Percentiles rank a stretch among this genome's conserved stretches.
These are phyloP conservation scores for Dinomys branickii DNA, from an alignment of 2,113 vertebrate species.

Conservation along the genomic window DNA sequence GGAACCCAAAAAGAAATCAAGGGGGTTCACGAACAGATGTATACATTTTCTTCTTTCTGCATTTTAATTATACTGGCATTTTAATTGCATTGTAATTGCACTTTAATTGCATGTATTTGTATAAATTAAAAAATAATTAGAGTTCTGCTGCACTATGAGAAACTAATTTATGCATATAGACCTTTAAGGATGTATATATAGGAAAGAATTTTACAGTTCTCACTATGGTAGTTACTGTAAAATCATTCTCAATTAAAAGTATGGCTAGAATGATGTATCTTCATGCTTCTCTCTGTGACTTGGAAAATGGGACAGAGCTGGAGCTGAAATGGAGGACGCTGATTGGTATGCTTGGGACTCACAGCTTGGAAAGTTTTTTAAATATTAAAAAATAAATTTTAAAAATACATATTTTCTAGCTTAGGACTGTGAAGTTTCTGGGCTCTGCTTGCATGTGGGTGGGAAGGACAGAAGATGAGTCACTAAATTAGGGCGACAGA, in stretches of 20 bases:
- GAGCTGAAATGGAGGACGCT: background rate
- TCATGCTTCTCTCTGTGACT: background rate
- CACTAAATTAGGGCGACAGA: conserved; percentile 59
- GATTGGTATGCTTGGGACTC: background rate
- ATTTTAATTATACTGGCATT: conserved; percentile 88
- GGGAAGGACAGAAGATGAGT: conserved; percentile 63
- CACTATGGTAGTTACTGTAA: conserved; percentile 51
- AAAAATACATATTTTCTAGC: background rate
- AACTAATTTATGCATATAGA: conserved; percentile 79
- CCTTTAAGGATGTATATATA: conserved; percentile 62
- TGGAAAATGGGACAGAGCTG: conserved; percentile 1
- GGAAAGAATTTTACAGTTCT: conserved; percentile 71
- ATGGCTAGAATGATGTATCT: background rate
- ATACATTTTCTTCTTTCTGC: conserved; percentile 83
- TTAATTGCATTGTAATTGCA: conserved; percentile 85
- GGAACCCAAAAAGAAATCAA: conserved; percentile 77
- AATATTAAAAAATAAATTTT: conserved; percentile 29
- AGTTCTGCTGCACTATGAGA: conserved; percentile 62
- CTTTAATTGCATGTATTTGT: conserved; percentile 85
- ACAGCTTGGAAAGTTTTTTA: conserved; percentile 30
- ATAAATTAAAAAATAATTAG: conserved; percentile 85
- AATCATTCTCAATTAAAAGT: conserved; percentile 33
- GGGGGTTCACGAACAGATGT: conserved; percentile 81
- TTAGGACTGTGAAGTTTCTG: conserved; percentile 62
- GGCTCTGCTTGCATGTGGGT: conserved; percentile 55